phyloP scores from a whole-genome alignment of 2,797 vertebrate species.

The Gorsachius magnificus region DNA sequence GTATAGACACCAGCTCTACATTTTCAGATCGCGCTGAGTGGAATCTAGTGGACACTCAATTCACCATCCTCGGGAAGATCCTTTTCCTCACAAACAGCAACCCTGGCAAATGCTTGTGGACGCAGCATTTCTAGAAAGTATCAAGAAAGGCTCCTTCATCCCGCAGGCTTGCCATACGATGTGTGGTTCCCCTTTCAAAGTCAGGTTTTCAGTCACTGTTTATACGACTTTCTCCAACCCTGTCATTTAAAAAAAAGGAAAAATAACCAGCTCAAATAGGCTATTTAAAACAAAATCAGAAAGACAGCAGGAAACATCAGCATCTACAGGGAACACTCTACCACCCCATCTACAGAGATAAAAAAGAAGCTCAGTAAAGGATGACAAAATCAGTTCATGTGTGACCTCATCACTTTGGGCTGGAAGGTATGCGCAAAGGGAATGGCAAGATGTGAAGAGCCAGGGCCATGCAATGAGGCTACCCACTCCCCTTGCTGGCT shows the following conservation, averaged over 20 bases:
- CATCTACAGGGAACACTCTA: neutral
- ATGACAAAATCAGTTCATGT: neutral
- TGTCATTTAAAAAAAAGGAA: neutral
- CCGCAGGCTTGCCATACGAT: neutral
- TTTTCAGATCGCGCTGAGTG: neutral
- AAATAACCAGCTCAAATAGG: neutral
- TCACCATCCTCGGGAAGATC: neutral
- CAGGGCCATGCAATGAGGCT: accelerated
- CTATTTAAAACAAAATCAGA: neutral
- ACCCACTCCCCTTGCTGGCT: neutral
- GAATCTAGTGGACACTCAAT: neutral
- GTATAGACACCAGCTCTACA: neutral
- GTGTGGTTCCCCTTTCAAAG: neutral
- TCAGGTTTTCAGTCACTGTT: neutral
- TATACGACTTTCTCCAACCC: neutral
- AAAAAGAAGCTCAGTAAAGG: neutral
- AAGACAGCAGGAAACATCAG: neutral
- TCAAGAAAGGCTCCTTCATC: neutral
- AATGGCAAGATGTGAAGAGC: accelerated
- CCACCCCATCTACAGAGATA: neutral
- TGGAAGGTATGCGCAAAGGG: neutral
- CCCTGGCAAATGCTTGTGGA: neutral
- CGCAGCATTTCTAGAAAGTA: neutral
- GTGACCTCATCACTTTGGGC: neutral
- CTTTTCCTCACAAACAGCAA: accelerated